Evolutionary conservation across 64 coral and sea anemone species (phyloP), one percentile per base, ranked within the genome.

Genomic region (Anthopleura sola): DNA sequence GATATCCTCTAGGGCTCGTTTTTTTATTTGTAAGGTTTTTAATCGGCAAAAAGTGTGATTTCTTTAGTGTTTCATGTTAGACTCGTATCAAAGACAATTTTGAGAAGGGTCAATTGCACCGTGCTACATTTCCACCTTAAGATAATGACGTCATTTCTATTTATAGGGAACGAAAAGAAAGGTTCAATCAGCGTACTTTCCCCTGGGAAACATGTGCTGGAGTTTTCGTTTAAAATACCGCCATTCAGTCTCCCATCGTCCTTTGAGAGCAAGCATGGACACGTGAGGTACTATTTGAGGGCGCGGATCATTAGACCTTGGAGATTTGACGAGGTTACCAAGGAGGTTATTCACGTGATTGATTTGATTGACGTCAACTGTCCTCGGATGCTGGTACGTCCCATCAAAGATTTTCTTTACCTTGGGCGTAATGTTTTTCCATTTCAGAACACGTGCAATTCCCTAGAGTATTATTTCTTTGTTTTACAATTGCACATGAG

Each of bases 171-270:
- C 31, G 46, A 83, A 0, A 83, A 83, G 46, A 92, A 88, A 56
- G 87, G 44, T 13, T 38, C 54, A 31, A 39, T 20, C 34, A 37
- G 31, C 15, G 60, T 55, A n/a, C 83, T 95, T 21, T 81, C 86
- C 33, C 76, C 40, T 19, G 93, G 93, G 40, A 89, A 81, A 28
- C 93, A 95, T 80, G 90, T 75, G 18, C 68, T 95, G 16, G 84
- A 92, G 40, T 95, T 95, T 81, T 83, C 83, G 49, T 95, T 95
- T 82, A 95, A 92, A 47, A 86, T 95, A 28, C 93, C 93, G 46
- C 82, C 93, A 15, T 95, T 92, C 77, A 95, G 90, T 60, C 93
- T 95, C 34, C 93, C 93, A 75, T 95, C 93, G 80, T 95, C 93
- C 83, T 95, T 95, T 83, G 93, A 95, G 48, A 92, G 90, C 83